Evolutionary conservation across 2,888 invertebrate species (phyloP).

Genomic region (Sphecodes monilicornis): DNA sequence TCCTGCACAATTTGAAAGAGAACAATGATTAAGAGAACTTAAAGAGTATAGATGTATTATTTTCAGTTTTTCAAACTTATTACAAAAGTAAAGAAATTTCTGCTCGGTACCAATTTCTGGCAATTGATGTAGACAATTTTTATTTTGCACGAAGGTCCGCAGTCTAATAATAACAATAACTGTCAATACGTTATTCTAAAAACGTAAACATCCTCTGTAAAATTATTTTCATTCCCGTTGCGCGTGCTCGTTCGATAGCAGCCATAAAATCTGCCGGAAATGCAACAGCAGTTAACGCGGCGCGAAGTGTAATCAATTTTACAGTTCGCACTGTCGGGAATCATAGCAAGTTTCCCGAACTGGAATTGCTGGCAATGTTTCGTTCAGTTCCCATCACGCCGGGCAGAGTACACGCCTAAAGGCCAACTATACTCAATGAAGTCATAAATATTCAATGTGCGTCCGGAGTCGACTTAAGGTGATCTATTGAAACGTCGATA

Average conservation of each 20-base stretch:
- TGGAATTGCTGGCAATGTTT: constrained; percentile 34
- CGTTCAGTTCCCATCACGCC: constrained; percentile 8
- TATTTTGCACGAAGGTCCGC: no score
- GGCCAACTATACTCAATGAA: constrained; percentile 63
- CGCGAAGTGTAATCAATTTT: constrained; percentile 16
- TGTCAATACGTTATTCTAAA: not conserved
- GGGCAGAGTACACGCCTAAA: constrained; percentile 25
- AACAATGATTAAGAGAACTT: no score
- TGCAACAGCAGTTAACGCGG: not conserved
- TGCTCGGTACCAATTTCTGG: no score
- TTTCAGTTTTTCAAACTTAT: no score
- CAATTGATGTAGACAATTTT: no score
- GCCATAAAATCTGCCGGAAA: not conserved
- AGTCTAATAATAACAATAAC: no score
- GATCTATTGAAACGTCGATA: constrained; percentile 73
- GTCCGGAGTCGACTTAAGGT: constrained; percentile 65
- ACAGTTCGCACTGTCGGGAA: not conserved
- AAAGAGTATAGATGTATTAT: no score
- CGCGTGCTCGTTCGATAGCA: not conserved
- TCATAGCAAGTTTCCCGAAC: not conserved
- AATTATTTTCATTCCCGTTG: not conserved
- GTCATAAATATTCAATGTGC: constrained; percentile 69
- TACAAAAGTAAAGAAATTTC: no score
- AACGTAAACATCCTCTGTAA: not conserved
- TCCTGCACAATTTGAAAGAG: no score